A percentile compares a stretch with the other conserved stretches of the same genome.
phyloP scores from a whole-genome alignment of 1,140 invertebrate species.

The Pseudomyrmex gracilis region DNA sequence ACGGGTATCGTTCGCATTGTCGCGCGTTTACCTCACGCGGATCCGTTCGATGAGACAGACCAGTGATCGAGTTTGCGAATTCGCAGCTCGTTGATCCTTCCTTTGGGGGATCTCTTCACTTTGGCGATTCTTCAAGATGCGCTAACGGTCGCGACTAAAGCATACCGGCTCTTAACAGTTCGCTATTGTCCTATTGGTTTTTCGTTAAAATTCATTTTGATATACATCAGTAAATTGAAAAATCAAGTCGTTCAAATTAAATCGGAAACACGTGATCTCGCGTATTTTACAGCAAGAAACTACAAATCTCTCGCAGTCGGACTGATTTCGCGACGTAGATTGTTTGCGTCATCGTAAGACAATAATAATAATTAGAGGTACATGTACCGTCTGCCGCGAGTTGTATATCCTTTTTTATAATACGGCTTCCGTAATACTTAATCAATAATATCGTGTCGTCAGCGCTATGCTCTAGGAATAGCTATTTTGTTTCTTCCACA shows the following conservation, averaged over 20 bases:
- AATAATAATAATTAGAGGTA: conserved; percentile 44
- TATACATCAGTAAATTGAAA: too few species aligned
- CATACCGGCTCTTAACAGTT: too few species aligned
- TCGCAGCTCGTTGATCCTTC: conserved; percentile 11
- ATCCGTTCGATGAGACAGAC: conserved; percentile 48
- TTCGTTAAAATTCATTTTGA: neutral
- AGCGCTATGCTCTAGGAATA: conserved; percentile 15
- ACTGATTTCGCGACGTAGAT: neutral
- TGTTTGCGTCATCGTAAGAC: conserved; percentile 55
- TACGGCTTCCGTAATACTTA: conserved; percentile 79
- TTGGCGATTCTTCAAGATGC: neutral
- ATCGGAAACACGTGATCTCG: too few species aligned
- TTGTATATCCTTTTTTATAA: conserved; percentile 44
- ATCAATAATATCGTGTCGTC: conserved; percentile 76
- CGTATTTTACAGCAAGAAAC: too few species aligned
- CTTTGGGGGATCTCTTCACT: neutral
- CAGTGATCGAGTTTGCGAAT: conserved; percentile 38
- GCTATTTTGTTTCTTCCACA: conserved; percentile 17
- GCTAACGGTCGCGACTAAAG: neutral
- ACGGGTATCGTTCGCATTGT: conserved; percentile 23
- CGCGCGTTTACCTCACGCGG: conserved; percentile 23
- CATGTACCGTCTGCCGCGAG: conserved; percentile 45
- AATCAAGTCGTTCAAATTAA: too few species aligned
- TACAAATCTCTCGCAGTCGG: too few species aligned
- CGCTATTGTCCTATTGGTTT: neutral